A percentile compares a stretch with the other conserved stretches of the same genome.
Conservation (phyloP, 2,888 invertebrate species). For the Axea sp. region DNA sequence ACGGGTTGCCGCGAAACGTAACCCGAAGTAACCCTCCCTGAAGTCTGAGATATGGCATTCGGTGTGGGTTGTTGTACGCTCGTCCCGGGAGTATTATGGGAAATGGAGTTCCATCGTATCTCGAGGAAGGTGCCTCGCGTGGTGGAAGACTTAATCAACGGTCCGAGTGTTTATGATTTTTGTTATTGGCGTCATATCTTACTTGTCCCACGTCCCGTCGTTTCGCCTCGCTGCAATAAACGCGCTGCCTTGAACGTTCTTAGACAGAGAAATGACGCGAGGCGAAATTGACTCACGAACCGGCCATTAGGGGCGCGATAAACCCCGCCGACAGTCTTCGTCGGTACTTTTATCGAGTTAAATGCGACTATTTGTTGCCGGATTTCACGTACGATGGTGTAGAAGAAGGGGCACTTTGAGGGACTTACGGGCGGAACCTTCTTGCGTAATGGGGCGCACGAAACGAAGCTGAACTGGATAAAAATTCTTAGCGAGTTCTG, state of each 20-base stretch:
- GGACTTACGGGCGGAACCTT: neutral
- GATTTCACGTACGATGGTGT: slow-evolving; percentile 1
- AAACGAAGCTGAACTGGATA: neutral
- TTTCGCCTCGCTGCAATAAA: slow-evolving; percentile 44
- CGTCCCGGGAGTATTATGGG: slow-evolving; percentile 72
- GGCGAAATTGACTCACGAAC: slow-evolving; percentile 53
- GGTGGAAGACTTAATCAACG: slow-evolving; percentile 78
- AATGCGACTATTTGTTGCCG: slow-evolving; percentile 23
- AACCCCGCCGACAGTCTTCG: slow-evolving; percentile 23
- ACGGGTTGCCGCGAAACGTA: slow-evolving; percentile 48
- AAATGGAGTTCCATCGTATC: slow-evolving; percentile 71
- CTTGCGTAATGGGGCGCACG: slow-evolving; percentile 3
- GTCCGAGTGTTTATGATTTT: slow-evolving; percentile 80
- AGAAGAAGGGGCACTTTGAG: neutral
- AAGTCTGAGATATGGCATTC: slow-evolving; percentile 23
- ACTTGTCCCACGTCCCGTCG: slow-evolving; percentile 30
- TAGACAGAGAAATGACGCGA: slow-evolving; percentile 41
- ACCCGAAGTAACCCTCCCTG: slow-evolving; percentile 53
- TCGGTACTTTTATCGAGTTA: slow-evolving; percentile 16
- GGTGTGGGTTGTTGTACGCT: slow-evolving; percentile 35
- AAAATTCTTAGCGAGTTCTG: neutral
- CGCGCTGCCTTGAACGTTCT: slow-evolving; percentile 28
- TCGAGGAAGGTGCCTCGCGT: slow-evolving; percentile 61
- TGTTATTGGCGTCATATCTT: slow-evolving; percentile 78
- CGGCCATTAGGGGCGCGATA: slow-evolving; percentile 43